A percentile compares a stretch with the other conserved stretches of the same genome.
phyloP scores from a whole-genome alignment of 1,140 invertebrate genomes.

The Bombus confusus region DNA sequence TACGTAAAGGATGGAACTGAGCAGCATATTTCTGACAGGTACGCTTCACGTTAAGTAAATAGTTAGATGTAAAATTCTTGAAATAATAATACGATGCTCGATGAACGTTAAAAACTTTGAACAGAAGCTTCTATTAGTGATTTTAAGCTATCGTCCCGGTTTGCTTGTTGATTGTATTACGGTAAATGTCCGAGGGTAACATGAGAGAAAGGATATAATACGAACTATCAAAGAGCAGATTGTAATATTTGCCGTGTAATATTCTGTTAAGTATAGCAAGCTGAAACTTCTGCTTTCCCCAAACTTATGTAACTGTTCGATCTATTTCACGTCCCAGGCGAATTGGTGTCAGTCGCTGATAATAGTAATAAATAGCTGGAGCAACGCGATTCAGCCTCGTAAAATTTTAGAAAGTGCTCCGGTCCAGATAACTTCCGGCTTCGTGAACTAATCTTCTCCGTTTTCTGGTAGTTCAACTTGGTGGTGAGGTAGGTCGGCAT shows the following conservation, averaged over 20 bases:
- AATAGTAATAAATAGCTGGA: not conserved
- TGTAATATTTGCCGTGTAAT: not conserved
- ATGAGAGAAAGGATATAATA: too few species aligned
- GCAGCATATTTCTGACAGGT: constrained; percentile 22
- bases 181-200: too few species aligned
- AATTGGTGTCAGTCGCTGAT: not conserved
- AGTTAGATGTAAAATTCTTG: not conserved
- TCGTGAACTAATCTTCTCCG: constrained; percentile 46
- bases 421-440: constrained; percentile 41
- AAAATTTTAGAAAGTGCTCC: constrained; percentile 47
- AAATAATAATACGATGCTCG: not conserved
- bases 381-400: constrained; percentile 12
- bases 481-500: constrained; percentile 60
- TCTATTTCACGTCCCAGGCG: not conserved
- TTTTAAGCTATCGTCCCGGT: not conserved
- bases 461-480: constrained; percentile 49
- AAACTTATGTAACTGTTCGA: not conserved
- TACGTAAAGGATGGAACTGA: not conserved
- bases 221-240: not conserved
- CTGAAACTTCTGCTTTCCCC: not conserved
- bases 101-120: not conserved
- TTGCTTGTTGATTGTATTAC: not conserved
- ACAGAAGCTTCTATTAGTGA: too few species aligned
- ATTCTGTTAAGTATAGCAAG: not conserved
- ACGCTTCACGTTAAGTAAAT: not conserved